phyloP scores from a whole-genome alignment of 2,888 invertebrate genomes.

The Drosophila macrospina region DNA sequence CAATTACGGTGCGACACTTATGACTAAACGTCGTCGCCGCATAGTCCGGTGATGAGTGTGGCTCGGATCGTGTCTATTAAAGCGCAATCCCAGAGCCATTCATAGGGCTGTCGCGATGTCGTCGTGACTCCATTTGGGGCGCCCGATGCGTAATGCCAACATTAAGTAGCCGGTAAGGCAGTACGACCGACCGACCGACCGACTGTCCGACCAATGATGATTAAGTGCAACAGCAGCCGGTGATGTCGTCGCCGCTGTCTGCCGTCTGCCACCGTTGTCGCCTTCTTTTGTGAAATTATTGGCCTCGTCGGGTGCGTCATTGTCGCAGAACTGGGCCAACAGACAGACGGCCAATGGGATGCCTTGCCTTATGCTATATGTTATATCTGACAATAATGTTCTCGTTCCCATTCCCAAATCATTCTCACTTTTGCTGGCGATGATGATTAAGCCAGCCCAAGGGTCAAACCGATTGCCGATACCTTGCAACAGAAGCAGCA shows the following conservation, averaged over 20 bases:
- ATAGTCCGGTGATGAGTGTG: constrained; percentile 65
- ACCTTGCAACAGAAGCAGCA: constrained; percentile 29
- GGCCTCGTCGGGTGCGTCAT: constrained; percentile 66
- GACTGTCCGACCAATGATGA: constrained; percentile 44
- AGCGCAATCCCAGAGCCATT: constrained; percentile 22
- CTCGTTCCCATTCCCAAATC: constrained; percentile 55
- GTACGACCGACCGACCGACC: constrained; percentile 5
- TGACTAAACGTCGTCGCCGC: constrained; percentile 64
- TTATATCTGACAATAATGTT: constrained; percentile 22
- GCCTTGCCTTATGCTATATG: constrained; percentile 7
- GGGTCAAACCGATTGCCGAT: constrained; percentile 52
- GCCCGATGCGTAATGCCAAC: constrained; percentile 73
- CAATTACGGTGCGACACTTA: constrained; percentile 69
- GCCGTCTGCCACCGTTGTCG: background rate
- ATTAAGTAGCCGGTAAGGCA: constrained; percentile 55
- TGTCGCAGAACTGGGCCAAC: constrained; percentile 73
- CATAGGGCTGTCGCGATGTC: constrained; percentile 36
- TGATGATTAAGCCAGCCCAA: constrained; percentile 67
- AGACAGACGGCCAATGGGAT: constrained; percentile 32
- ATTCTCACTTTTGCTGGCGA: constrained; percentile 71
- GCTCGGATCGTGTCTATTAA: constrained; percentile 62
- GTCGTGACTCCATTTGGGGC: constrained; percentile 73
- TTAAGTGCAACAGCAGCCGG: constrained; percentile 71
- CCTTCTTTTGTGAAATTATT: constrained; percentile 38
- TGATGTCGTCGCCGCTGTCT: constrained; percentile 2